Conservation (phyloP, 35 echinoderm and acorn worm genomes). For the Ophiothrix spiculata region DNA sequence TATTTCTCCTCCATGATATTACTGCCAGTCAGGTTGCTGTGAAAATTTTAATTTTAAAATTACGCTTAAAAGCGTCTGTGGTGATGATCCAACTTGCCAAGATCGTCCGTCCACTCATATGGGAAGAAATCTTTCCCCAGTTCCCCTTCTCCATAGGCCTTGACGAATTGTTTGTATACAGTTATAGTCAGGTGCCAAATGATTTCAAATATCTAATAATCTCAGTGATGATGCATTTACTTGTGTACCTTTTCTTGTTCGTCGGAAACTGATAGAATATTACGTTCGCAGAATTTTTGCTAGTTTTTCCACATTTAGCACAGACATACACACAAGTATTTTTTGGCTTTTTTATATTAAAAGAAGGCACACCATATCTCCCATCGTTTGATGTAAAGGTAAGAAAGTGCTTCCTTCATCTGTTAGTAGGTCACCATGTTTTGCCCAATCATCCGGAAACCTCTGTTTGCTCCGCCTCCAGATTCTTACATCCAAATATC, state of each 20-base stretch:
- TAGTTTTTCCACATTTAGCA: background rate
- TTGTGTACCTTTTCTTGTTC: background rate
- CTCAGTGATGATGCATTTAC: background rate
- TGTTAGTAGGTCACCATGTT: conserved; percentile 50
- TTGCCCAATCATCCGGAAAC: too few relatives aligned
- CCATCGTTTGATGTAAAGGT: conserved; percentile 57
- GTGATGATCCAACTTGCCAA: background rate
- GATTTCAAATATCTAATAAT: background rate
- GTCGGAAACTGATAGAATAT: background rate
- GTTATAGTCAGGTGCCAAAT: background rate
- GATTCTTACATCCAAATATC: too few relatives aligned
- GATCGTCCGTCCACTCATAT: conserved; percentile 15
- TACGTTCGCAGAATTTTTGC: background rate
- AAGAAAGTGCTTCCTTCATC: conserved; percentile 44
- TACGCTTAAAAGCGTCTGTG: background rate
- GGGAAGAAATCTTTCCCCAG: conserved; percentile 22
- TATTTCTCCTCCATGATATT: background rate
- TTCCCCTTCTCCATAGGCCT: conserved; percentile 16
- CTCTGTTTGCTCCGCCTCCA: too few relatives aligned
- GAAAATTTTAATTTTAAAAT: too few relatives aligned
- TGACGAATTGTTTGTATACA: conserved; percentile 10
- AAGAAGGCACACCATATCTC: too few relatives aligned
- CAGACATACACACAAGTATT: too few relatives aligned
- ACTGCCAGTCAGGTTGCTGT: background rate
- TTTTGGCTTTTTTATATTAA: too few relatives aligned